phyloP scores from a whole-genome alignment of 2,888 invertebrate genomes.

The Ceraclea dissimilis region DNA sequence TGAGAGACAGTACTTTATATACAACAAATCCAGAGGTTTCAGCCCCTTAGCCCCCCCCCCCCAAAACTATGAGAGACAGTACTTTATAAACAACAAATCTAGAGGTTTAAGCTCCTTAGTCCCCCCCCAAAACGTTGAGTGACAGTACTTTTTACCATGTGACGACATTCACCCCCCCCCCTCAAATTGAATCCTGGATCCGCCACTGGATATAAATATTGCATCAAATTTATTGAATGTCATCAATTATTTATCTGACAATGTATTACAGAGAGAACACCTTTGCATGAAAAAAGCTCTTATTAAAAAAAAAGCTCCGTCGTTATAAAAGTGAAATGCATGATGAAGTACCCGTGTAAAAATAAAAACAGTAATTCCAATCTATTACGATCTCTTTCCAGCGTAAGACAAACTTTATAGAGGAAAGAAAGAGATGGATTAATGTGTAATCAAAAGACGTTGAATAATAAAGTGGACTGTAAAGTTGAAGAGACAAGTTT shows the following conservation, averaged over 20 bases:
- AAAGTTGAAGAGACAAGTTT: slow-evolving; percentile 14
- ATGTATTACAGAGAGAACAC: neutral
- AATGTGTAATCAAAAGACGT: neutral
- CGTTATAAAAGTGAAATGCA: neutral
- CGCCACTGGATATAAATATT: too few species aligned
- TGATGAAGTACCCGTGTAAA: neutral
- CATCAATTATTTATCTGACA: slow-evolving; percentile 1
- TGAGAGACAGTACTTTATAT: too few species aligned
- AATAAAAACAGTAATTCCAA: neutral
- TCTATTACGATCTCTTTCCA: neutral
- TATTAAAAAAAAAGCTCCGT: neutral
- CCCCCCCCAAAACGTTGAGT: too few species aligned
- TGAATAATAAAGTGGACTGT: slow-evolving; percentile 7
- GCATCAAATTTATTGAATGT: neutral
- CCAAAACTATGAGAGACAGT: too few species aligned
- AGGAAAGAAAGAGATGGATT: slow-evolving; percentile 3
- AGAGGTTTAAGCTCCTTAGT: too few species aligned
- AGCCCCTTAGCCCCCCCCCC: too few species aligned
- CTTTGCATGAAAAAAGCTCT: neutral
- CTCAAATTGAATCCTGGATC: too few species aligned
- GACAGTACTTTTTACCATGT: too few species aligned
- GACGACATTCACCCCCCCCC: too few species aligned
- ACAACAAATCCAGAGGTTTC: too few species aligned
- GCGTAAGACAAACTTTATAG: neutral
- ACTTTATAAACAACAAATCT: too few species aligned